Base-by-base conservation (phyloP, 1,140 invertebrate genomes). In the Probaryconus sp. region DNA sequence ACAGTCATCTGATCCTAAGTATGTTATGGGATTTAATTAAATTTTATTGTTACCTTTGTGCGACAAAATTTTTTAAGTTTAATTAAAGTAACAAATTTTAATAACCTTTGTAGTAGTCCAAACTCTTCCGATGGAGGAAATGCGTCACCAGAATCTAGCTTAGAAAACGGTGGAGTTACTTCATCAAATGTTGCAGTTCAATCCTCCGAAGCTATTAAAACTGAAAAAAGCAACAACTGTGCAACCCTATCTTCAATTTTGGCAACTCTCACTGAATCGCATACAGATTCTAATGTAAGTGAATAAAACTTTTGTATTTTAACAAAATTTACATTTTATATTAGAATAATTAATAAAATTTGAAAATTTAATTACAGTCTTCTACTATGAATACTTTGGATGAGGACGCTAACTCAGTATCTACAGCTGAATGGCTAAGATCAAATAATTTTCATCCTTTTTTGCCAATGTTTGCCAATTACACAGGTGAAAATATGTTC, bases 251-350 rank as follows among this genome's bases (percentile, higher is more conserved):
- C 81, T 26, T 83, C 84, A 13, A 58, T 84, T 1, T 79, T 79
- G 13, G 77, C 79, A 93, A 43, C 87, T 96, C 50, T 71, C 28
- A 63, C 55, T 0, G 68, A 63, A n/a, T 33, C 47, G 14, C 20
- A 95, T 93, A 3, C 86, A 96, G 26, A 96, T 21, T 37, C 58
- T 37, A 71, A 71, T 37, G 58, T 71, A 21, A 53, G 55, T 61
- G n/a, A n/a, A n/a, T n/a, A n/a, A n/a, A n/a, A n/a, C n/a, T n/a
- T n/a, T n/a, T n/a, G n/a, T n/a, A n/a, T n/a, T n/a, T n/a, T n/a
- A n/a, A n/a, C n/a, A n/a, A n/a, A n/a, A n/a, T n/a, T n/a, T n/a
- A n/a, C n/a, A n/a, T n/a, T n/a, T n/a, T n/a, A n/a, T n/a, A n/a
- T n/a, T n/a, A n/a, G n/a, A n/a, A n/a, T n/a, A n/a, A n/a, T n/a